phyloP scores from a whole-genome alignment of 2,113 vertebrate genomes.

The Apaloderma vittatum region DNA sequence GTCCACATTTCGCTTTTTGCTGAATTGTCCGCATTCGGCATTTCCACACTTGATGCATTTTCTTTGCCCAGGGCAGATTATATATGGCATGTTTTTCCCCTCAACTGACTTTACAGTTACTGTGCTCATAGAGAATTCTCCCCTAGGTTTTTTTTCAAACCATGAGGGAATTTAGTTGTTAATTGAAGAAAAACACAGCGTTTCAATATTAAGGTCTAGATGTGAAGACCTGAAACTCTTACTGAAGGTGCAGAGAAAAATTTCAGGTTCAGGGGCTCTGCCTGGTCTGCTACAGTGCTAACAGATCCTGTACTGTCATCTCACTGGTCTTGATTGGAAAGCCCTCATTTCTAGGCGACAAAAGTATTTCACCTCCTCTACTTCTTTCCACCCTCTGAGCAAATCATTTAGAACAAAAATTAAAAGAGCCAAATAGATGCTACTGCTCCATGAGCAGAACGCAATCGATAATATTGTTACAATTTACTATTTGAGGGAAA shows the following conservation, averaged over 20 bases:
- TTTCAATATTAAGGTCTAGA: not conserved
- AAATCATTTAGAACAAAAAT: not conserved
- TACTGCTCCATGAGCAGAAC: not conserved
- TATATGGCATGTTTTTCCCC: not conserved
- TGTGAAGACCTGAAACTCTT: not conserved
- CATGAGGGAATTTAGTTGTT: not conserved
- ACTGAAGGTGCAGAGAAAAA: not conserved
- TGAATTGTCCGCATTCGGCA: not conserved
- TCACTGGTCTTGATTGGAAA: not conserved
- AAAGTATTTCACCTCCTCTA: not conserved
- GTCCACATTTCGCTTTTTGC: not conserved
- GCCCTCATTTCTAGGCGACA: not conserved
- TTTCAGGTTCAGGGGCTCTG: not conserved
- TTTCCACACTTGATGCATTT: slow-evolving; percentile 7
- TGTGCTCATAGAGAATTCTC: not conserved
- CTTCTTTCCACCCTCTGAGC: not conserved
- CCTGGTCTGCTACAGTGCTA: not conserved
- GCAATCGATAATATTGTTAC: slow-evolving; percentile 42
- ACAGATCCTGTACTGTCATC: not conserved
- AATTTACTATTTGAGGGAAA: slow-evolving; percentile 47
- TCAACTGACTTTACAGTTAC: not conserved
- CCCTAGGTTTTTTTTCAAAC: not conserved
- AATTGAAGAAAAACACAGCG: not conserved
- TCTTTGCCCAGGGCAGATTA: slow-evolving; percentile 18
- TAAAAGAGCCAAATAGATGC: not conserved